Base-by-base conservation (phyloP, 1,140 invertebrate species). In the Geopemphigus sp. region DNA sequence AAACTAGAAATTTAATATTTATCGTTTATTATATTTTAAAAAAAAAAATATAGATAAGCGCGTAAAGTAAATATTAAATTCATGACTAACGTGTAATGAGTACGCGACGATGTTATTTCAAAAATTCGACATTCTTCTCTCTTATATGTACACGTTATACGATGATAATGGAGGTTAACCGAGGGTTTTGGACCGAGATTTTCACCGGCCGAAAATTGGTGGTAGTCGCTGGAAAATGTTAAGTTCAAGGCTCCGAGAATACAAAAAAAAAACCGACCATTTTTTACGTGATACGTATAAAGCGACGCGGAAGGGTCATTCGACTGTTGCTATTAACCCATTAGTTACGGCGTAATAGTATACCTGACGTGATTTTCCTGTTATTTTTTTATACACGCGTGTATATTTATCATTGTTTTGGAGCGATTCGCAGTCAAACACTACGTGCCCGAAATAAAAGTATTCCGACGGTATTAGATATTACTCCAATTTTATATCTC, bases 261-360 rank as follows among this genome's bases (percentile, higher is more conserved):
- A n/a, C n/a, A n/a, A n/a, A 54, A 78, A 63, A 32, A 78, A 63
- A 32, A 63, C 12, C 74, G 24, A 17, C 47, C 29, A 63, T 78
- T 74, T 45, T 78, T 19, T 78, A 61, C 47, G 72, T 59, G 32
- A 39, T 39, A 8, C 8, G 8, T 39, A 39, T 39, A 39, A 8
- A 57, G 29, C 19, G 39, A 45, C 50, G n/a, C 57, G 50, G 22
- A 50, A 78, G 56, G 74, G 74, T 78, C 74, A 78, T 78, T 78
- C 74, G 39, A 61, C 74, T 61, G 54, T 61, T 47, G 56, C 74
- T 61, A 78, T 78, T 78, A 78, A 47, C 74, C 56, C 61, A 78
- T 78, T 78, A 78, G 74, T 78, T 61, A 78, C 74, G 74, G 74
- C 61, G 57, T 50, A 45, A 56, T 56, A n/a, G 61, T 78, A 39